Conservation (phyloP, 2,113 vertebrate genomes). For the Lucifuga dentata region DNA sequence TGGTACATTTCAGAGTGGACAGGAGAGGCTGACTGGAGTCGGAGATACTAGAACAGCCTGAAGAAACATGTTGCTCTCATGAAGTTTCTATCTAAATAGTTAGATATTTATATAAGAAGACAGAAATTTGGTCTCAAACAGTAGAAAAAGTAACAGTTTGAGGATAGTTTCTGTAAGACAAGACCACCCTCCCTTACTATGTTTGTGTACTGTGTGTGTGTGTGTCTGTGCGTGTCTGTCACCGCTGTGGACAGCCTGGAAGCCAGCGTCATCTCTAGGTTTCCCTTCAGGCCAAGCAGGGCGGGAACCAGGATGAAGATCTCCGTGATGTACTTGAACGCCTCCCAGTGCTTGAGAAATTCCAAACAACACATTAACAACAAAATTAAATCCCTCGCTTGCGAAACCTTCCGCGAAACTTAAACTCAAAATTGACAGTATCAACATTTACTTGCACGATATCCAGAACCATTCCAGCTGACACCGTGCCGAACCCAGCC, state of each 20-base stretch:
- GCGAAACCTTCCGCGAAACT: too few relatives aligned
- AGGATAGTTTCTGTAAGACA: too few relatives aligned
- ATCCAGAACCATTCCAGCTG: slow-evolving; percentile 97
- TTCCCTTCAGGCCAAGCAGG: slow-evolving; percentile 96
- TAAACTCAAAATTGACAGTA: too few relatives aligned
- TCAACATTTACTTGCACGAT: slow-evolving; percentile 97
- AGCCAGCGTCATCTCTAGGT: slow-evolving; percentile 99
- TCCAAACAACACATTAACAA: too few relatives aligned
- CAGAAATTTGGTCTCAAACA: too few relatives aligned
- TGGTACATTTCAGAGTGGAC: background rate
- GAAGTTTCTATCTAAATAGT: too few relatives aligned
- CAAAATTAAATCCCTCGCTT: too few relatives aligned
- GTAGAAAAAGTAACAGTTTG: too few relatives aligned
- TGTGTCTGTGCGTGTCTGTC: slow-evolving; percentile 36
- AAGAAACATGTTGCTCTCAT: too few relatives aligned
- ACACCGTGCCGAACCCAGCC: slow-evolving; percentile 96
- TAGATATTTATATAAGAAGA: too few relatives aligned
- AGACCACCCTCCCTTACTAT: too few relatives aligned
- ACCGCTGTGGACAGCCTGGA: slow-evolving; percentile 96
- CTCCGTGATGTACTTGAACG: slow-evolving; percentile 94
- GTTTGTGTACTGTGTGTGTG: slow-evolving; percentile 1
- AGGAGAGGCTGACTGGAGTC: background rate
- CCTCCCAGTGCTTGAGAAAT: slow-evolving; percentile 94
- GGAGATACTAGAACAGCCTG: too few relatives aligned
- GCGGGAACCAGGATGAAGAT: slow-evolving; percentile 98